Conservation (phyloP, 2,888 invertebrate species). For the Scaptodrosophila latifasciaeformis region DNA sequence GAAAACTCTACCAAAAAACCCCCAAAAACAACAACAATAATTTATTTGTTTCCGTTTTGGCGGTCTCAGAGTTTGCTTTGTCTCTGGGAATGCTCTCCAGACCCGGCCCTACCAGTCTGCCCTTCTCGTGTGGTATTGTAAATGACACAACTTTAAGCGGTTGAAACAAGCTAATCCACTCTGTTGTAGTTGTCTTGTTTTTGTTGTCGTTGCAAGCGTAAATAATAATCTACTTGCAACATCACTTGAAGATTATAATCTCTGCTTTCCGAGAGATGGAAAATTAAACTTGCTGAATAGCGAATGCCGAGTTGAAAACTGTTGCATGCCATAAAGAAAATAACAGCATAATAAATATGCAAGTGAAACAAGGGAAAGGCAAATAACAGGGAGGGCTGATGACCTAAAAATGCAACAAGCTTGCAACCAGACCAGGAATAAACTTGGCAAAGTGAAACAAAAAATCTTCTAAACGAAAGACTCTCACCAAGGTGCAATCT, state of each 20-base stretch:
- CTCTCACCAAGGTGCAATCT: slow-evolving; percentile 43
- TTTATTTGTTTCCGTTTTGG: not conserved
- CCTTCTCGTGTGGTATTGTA: not conserved
- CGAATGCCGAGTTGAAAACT: not conserved
- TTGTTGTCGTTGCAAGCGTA: not conserved
- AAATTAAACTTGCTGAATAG: not conserved
- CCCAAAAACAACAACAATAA: not conserved
- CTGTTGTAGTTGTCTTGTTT: no score
- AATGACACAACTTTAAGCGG: not conserved
- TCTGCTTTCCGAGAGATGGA: no score
- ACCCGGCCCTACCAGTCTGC: no score
- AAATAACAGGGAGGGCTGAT: not conserved
- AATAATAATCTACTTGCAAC: slow-evolving; percentile 1
- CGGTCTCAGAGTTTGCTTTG: not conserved
- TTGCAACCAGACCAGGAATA: not conserved
- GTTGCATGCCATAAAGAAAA: slow-evolving; percentile 1
- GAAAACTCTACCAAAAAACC: not conserved
- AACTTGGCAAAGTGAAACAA: slow-evolving; percentile 10
- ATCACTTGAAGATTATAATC: slow-evolving; percentile 5
- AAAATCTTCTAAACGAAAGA: slow-evolving; percentile 7
- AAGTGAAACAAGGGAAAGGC: not conserved
- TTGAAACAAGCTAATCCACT: not conserved
- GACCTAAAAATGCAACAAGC: not conserved
- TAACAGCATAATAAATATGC: not conserved
- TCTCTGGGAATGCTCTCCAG: no score